phyloP scores from a whole-genome alignment of 2,113 vertebrate species.

The Upupa epops region DNA sequence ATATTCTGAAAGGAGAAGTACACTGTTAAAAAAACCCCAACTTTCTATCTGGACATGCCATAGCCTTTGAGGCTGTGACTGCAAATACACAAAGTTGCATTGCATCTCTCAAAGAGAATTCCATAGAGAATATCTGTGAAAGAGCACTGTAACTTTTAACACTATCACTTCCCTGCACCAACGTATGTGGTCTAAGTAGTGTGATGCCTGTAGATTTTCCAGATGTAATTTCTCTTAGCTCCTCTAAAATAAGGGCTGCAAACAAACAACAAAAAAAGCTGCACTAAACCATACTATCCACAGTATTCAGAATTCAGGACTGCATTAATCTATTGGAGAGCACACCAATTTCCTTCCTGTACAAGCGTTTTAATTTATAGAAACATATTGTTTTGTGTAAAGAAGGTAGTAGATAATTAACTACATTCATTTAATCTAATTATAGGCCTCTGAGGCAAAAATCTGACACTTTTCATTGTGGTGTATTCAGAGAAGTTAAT shows the following conservation, averaged over 20 bases:
- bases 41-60: not conserved
- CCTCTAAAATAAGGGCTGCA: constrained; percentile 17
- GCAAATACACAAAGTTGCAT: constrained; percentile 21
- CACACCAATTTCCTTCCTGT: constrained; percentile 35
- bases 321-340: not conserved
- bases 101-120: constrained; percentile 3
- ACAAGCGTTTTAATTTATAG: constrained; percentile 59
- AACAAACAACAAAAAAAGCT: not conserved
- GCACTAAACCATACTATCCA: not conserved
- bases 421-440: constrained; percentile 63
- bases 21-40: not conserved
- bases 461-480: constrained; percentile 60
- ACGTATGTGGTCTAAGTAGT: not conserved
- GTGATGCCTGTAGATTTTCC: not conserved
- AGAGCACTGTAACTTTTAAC: not conserved
- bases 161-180: not conserved
- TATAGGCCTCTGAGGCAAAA: constrained; percentile 66
- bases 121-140: constrained; percentile 14
- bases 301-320: not conserved
- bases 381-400: constrained; percentile 59
- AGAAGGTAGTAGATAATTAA: constrained; percentile 66
- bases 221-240: not conserved
- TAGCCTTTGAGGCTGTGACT: not conserved
- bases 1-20: constrained; percentile 7
- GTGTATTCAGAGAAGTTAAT: constrained; percentile 65